Conservation (phyloP, 2,113 vertebrate genomes). For the Chinchilla lanigera region DNA sequence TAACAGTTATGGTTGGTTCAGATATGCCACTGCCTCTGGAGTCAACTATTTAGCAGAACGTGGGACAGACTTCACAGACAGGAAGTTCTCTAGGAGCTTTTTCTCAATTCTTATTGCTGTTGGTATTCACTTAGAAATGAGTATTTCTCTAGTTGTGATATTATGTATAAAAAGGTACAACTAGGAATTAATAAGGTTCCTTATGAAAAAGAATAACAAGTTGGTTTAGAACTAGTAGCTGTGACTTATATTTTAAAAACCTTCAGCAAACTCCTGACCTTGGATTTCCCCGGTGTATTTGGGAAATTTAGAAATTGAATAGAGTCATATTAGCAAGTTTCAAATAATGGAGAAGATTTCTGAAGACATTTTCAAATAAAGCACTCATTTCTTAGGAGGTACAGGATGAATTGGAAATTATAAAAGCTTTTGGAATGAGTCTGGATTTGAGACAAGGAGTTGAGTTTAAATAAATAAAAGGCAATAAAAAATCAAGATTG, state of each 20-base stretch:
- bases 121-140: not conserved
- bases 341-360: not conserved
- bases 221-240: not conserved
- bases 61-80: not conserved
- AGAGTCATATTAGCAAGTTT: not conserved
- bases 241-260: not conserved
- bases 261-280: not conserved
- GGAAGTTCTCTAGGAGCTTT: not conserved
- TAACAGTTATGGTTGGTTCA: not conserved
- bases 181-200: not conserved
- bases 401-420: not conserved
- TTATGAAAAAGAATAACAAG: not conserved
- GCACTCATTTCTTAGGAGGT: not conserved
- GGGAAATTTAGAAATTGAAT: not conserved
- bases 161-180: not conserved
- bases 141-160: not conserved
- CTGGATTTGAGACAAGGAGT: not conserved
- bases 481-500: not conserved
- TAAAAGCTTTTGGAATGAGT: not conserved
- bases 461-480: not conserved
- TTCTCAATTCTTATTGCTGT: not conserved
- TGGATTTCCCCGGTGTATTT: not conserved
- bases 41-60: not conserved
- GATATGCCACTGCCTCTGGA: not conserved
- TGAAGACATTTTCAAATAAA: not conserved